Percentiles rank a stretch among this genome's conserved stretches.
phyloP scores from a whole-genome alignment of 2,888 invertebrate species.

The Lithosia quadra region DNA sequence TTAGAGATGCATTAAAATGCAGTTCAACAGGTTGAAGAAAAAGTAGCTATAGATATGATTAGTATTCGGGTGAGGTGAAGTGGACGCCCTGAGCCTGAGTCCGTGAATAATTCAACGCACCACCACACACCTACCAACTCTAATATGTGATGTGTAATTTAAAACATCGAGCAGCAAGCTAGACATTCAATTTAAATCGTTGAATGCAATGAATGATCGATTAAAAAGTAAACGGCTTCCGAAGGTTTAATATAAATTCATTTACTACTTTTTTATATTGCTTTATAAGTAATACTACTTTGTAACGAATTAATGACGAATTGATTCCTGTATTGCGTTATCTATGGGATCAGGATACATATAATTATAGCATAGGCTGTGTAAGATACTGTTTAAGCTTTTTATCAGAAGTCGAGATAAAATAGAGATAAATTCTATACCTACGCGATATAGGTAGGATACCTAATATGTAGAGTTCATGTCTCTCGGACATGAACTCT shows the following conservation, averaged over 20 bases:
- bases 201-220: slow-evolving; percentile 18
- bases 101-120: slow-evolving; percentile 71
- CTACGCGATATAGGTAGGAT: too few species aligned
- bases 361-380: too few species aligned
- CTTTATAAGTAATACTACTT: too few species aligned
- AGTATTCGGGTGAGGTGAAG: slow-evolving; percentile 64
- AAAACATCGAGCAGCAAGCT: slow-evolving; percentile 56
- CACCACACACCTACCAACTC: slow-evolving; percentile 58
- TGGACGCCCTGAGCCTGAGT: slow-evolving; percentile 56
- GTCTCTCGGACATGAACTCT: too few species aligned
- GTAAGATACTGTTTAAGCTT: background rate
- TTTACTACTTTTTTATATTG: too few species aligned
- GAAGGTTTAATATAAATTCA: background rate
- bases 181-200: slow-evolving; percentile 38
- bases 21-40: slow-evolving; percentile 39
- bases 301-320: too few species aligned
- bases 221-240: background rate
- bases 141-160: slow-evolving; percentile 67
- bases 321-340: background rate
- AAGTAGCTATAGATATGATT: slow-evolving; percentile 57
- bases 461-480: too few species aligned
- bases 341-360: too few species aligned
- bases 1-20: slow-evolving; percentile 1
- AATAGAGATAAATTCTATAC: too few species aligned
- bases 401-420: background rate